Evolutionary conservation across 2,888 invertebrate genomes (phyloP).

Genomic region (Dryadula phaetusa): DNA sequence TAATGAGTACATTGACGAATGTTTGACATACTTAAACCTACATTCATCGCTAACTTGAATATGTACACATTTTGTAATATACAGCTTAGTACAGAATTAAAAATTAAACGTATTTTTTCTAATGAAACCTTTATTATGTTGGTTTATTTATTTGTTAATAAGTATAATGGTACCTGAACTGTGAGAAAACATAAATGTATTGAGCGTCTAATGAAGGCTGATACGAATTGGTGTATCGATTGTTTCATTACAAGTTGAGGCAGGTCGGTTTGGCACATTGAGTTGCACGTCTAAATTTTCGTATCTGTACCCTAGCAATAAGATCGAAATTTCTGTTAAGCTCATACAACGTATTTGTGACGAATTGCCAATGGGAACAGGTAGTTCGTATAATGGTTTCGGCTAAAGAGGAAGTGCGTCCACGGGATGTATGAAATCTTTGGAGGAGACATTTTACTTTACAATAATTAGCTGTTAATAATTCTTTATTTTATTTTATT

Average conservation of each 20-base stretch:
- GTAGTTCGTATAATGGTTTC: constrained; percentile 41
- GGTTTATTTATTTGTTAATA: no score
- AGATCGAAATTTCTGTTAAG: constrained; percentile 28
- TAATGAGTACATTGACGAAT: no score
- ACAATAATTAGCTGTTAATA: background rate
- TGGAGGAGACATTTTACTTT: constrained; percentile 25
- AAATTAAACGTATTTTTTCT: no score
- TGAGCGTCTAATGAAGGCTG: constrained; percentile 39
- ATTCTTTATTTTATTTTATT: background rate
- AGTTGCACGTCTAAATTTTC: constrained; percentile 22
- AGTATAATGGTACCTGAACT: no score
- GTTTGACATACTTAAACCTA: no score
- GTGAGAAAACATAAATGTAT: constrained; percentile 34
- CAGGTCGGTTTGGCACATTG: constrained; percentile 31
- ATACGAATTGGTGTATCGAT: constrained; percentile 42
- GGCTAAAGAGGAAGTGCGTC: constrained; percentile 35
- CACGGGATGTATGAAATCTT: constrained; percentile 23
- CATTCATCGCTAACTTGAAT: no score
- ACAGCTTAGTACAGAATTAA: no score
- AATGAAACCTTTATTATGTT: no score
- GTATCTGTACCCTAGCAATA: constrained; percentile 25
- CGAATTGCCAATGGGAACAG: constrained; percentile 36
- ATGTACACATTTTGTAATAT: no score
- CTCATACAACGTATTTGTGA: constrained; percentile 26
- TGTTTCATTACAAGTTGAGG: constrained; percentile 39